Base-by-base conservation (phyloP, 2,888 invertebrate species). In the Aquatica leii region DNA sequence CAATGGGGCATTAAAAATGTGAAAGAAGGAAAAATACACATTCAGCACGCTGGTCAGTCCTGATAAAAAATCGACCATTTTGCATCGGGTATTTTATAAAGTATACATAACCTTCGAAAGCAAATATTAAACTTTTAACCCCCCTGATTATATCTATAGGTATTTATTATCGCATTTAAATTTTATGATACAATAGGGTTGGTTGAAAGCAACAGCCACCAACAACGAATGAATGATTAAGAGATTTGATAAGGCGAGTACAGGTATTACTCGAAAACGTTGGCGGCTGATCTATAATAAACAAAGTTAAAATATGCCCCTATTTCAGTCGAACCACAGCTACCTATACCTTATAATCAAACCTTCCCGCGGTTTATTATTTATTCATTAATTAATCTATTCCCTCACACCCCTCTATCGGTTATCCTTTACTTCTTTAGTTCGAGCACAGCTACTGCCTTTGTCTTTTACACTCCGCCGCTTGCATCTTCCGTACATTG, bases 301-400 rank as follows among this genome's bases (percentile, higher is more conserved):
- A 77, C 75, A 72, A 74, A 72, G 74, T 73, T 75, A 74, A 77
- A 76, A 75, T 76, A 76, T 72, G 70, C 71, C 73, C 73, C 71
- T 72, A 69, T 71, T 71, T 69, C 72, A 66, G 69, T 67, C 67
- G 67, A 68, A 66, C 73, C 74, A 72, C 74, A 74, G 59, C 71
- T 68, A 69, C 74, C 76, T 74, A 76, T 79, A 79, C 78, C 79
- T 80, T 80, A 79, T 78, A 79, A 80, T 80, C 80, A 80, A 78
- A 77, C 77, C 75, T 73, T 72, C 73, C 76, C 75, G 74, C 73
- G 73, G 71, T 75, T 75, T 77, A 80, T 81, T 79, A 81, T 79
- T 81, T 81, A 82, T 82, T 81, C 81, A 81, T 81, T 81, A 81
- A 82, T 81, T 81, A 82, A 81, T 81, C 80, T 80, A 79, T 79